Conservation (phyloP, 2,888 invertebrate species). For the Drosophila robusta region DNA sequence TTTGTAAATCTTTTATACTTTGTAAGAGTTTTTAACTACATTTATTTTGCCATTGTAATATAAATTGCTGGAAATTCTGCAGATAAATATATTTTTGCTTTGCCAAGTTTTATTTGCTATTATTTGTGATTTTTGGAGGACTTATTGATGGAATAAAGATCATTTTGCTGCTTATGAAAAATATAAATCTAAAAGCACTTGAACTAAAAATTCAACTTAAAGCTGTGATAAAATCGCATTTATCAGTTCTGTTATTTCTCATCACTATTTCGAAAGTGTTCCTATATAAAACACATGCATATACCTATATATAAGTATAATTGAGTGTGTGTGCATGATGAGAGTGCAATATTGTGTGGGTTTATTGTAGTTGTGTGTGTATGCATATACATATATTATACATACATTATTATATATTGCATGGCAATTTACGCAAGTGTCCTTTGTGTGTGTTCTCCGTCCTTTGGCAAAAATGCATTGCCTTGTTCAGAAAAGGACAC, state of each 20-base stretch:
- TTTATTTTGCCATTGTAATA: too few species aligned
- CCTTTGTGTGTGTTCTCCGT: slow-evolving; percentile 22
- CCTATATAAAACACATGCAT: slow-evolving; percentile 1
- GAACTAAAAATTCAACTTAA: not conserved
- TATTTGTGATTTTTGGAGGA: too few species aligned
- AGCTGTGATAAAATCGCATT: not conserved
- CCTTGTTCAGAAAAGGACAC: slow-evolving; percentile 23
- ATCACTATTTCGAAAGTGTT: slow-evolving; percentile 12
- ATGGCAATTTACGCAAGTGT: slow-evolving; percentile 26
- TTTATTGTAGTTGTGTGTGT: not conserved
- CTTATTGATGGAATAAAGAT: too few species aligned
- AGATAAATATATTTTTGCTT: too few species aligned
- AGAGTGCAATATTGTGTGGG: slow-evolving; percentile 9
- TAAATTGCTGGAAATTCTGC: too few species aligned
- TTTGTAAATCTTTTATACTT: too few species aligned
- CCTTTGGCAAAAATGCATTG: slow-evolving; percentile 23
- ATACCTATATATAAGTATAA: slow-evolving; percentile 1
- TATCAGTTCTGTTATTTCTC: not conserved
- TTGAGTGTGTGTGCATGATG: slow-evolving; percentile 8
- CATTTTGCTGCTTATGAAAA: too few species aligned
- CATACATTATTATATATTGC: slow-evolving; percentile 10
- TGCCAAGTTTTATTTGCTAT: too few species aligned
- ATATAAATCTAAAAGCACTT: too few species aligned
- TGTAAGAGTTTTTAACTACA: too few species aligned
- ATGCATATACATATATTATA: not conserved